phyloP scores from a whole-genome alignment of 2,888 invertebrate genomes.

The Campoplex capitator region DNA sequence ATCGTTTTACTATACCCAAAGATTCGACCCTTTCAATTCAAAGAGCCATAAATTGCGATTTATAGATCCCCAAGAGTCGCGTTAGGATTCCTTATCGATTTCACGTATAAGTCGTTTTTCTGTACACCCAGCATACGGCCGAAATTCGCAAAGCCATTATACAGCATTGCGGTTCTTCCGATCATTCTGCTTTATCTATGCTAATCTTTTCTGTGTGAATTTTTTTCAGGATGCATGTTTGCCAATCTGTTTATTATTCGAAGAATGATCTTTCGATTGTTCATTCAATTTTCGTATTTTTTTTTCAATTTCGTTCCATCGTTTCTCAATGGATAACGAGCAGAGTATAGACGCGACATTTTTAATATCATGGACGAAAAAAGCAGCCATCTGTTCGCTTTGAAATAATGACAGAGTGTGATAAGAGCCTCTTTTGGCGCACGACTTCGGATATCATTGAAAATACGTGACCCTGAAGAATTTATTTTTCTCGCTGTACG shows the following conservation, averaged over 20 bases:
- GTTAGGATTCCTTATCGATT: slow-evolving; percentile 45
- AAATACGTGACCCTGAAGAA: not conserved
- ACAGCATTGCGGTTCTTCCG: not conserved
- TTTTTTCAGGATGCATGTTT: not conserved
- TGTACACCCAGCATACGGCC: not conserved
- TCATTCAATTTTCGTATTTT: not conserved
- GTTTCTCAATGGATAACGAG: not conserved
- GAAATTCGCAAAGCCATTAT: slow-evolving; percentile 25
- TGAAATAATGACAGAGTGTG: not conserved
- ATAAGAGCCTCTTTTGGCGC: not conserved
- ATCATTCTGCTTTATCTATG: not conserved
- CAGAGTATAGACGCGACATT: not conserved
- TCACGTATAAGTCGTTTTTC: slow-evolving; percentile 33
- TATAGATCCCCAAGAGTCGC: slow-evolving; percentile 30
- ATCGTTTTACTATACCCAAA: slow-evolving; percentile 15
- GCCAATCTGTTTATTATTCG: not conserved
- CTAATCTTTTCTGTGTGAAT: not conserved
- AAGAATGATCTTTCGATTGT: not conserved
- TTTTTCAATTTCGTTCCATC: not conserved
- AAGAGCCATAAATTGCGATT: slow-evolving; percentile 36
- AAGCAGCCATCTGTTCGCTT: slow-evolving; percentile 1
- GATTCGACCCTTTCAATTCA: slow-evolving; percentile 24
- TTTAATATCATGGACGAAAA: not conserved
- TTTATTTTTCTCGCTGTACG: not conserved
- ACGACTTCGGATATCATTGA: not conserved